Evolutionary conservation across 2,888 invertebrate species (phyloP).

Genomic region (Mythimna impura): DNA sequence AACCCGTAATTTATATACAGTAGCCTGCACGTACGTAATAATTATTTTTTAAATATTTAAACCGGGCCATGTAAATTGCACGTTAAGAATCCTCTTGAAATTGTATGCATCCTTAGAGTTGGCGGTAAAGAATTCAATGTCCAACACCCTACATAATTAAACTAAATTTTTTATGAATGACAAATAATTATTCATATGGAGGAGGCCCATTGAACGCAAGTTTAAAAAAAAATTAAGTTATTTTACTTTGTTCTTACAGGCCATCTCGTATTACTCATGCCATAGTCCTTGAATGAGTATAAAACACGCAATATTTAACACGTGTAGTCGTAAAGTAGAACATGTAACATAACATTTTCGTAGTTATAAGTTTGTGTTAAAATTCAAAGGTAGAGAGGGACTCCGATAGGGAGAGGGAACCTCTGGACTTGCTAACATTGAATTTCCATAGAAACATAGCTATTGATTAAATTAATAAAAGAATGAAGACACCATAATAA

Average conservation of each 20-base stretch:
- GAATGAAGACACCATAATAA: not conserved
- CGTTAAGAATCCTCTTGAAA: slow-evolving; percentile 48
- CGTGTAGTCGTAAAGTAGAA: slow-evolving; percentile 31
- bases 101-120: slow-evolving; percentile 43
- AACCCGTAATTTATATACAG: slow-evolving; percentile 79
- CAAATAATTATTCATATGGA: no score
- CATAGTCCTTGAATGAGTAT: slow-evolving; percentile 41
- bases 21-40: slow-evolving; percentile 77
- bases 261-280: slow-evolving; percentile 50
- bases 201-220: no score
- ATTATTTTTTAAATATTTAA: slow-evolving; percentile 79
- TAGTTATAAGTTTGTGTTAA: not conserved
- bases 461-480: slow-evolving; percentile 56
- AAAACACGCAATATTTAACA: slow-evolving; percentile 49
- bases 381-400: not conserved
- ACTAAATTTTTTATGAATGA: no score
- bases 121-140: slow-evolving; percentile 48
- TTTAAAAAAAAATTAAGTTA: slow-evolving; percentile 18
- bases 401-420: not conserved
- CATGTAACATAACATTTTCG: slow-evolving; percentile 16
- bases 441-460: slow-evolving; percentile 51
- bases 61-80: slow-evolving; percentile 56
- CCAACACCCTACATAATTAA: not conserved
- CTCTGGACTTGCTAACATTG: not conserved
- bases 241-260: slow-evolving; percentile 53